Evolutionary conservation across 2,797 vertebrate genomes (phyloP), one percentile per base, ranked within the genome.

Genomic region (Hyperoplus immaculatus): DNA sequence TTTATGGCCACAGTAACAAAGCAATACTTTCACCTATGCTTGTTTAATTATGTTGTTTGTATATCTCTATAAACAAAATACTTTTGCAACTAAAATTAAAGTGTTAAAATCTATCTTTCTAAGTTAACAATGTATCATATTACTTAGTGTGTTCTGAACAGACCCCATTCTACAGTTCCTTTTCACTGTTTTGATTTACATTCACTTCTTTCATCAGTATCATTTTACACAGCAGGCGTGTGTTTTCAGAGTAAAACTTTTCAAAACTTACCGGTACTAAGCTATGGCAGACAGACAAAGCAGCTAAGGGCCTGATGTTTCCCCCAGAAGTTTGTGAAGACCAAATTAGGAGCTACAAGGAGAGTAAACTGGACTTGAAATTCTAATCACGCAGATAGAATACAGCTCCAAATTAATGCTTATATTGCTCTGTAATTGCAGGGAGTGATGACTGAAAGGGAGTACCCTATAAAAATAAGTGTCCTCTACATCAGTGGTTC

Each of bases 391-490:
- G 8, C n/a, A n/a, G 49, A 51, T 8, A 18, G 49, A 51, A 12
- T 36, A 5, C 11, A 4, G 36, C 21, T 29, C 5, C 12, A n/a
- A 41, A 58, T 58, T 14, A n/a, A 9, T 11, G 56, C 56, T 16
- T 16, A 18, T 42, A 16, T 59, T 41, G 13, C 7, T 15, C 29
- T 57, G 55, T 56, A 36, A 55, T 7, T 7, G 3, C 3, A 29
- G 29, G 8, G n/a, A 68, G 9, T 15, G 46, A 59, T 43, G 16
- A 59, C 71, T 64, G 10, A 64, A 45, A n/a, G 12, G 14, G 13
- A 58, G n/a, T n/a, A 58, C 18, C 21, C 12, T 41, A 65, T n/a
- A 68, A 41, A 72, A 66, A 21, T 13, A 58, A 11, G 10, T 62
- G 15, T 49, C 18, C 2, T 36, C 2, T 18, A 60, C 47, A 78